A percentile compares a stretch with the other conserved stretches of the same genome.
phyloP scores from a whole-genome alignment of 1,140 invertebrate genomes.

The Pseudachorutes palmiensis region DNA sequence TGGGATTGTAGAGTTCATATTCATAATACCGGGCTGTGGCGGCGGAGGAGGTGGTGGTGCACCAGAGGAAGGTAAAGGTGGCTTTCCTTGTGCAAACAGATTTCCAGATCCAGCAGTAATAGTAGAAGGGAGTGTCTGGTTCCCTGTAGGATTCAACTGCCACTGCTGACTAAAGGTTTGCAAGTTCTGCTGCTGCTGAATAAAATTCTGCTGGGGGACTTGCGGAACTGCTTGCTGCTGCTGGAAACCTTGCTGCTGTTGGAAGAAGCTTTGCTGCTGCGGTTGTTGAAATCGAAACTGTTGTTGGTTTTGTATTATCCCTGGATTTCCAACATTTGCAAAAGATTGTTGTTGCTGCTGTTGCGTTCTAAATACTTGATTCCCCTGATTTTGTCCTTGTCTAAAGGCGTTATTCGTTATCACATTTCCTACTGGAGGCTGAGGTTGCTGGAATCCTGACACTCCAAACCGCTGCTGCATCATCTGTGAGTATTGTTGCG shows the following conservation, averaged over 20 bases:
- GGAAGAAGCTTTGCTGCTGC: not conserved
- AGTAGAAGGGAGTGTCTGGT: not conserved
- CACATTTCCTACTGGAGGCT: too few relatives aligned
- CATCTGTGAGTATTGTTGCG: not conserved
- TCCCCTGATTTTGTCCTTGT: not conserved
- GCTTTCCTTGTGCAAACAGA: not conserved
- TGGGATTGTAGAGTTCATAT: not conserved
- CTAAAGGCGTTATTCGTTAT: too few relatives aligned
- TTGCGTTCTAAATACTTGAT: not conserved
- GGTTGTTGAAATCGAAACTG: not conserved
- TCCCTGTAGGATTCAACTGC: too few relatives aligned
- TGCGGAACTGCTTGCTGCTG: not conserved
- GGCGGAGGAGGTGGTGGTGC: constrained; percentile 16
- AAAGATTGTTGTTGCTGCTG: constrained; percentile 6
- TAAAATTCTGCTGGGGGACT: not conserved
- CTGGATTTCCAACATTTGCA: not conserved
- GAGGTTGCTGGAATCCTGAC: too few relatives aligned
- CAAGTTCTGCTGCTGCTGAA: not conserved
- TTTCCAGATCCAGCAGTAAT: not conserved
- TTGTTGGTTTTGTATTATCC: not conserved
- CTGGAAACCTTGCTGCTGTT: not conserved
- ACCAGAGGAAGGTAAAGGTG: not conserved
- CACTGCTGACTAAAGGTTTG: not conserved
- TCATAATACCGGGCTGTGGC: not conserved
- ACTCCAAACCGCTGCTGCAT: not conserved